These are phyloP conservation scores for Acleris holmiana DNA, from an alignment of 2,888 invertebrate species.

Conservation along the genomic window DNA sequence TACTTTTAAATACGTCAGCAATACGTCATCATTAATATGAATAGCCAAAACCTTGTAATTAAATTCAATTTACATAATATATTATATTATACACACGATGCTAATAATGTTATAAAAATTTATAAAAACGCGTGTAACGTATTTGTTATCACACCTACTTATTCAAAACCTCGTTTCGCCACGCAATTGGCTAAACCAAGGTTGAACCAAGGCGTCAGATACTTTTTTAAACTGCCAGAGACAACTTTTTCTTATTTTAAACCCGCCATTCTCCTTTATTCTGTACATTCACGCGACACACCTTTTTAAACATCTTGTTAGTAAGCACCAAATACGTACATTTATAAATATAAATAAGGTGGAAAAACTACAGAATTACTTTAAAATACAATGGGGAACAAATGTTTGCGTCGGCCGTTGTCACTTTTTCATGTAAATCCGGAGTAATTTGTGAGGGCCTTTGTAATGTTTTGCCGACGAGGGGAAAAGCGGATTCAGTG, in stretches of 20 bases:
- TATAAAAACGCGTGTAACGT: too few relatives aligned
- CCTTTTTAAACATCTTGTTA: constrained; percentile 75
- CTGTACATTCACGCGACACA: constrained; percentile 56
- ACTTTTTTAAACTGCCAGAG: too few relatives aligned
- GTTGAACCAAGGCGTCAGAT: too few relatives aligned
- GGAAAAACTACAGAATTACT: constrained; percentile 62
- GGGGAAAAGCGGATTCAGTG: constrained; percentile 2
- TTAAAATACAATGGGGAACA: constrained; percentile 77
- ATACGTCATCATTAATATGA: too few relatives aligned
- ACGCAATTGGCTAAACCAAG: too few relatives aligned
- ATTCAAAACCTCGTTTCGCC: too few relatives aligned
- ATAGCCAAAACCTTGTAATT: too few relatives aligned
- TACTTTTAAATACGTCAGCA: too few relatives aligned
- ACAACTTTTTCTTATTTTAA: not conserved
- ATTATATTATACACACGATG: too few relatives aligned
- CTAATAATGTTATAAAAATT: too few relatives aligned
- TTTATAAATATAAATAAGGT: constrained; percentile 78
- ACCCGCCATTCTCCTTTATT: not conserved
- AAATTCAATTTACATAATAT: too few relatives aligned
- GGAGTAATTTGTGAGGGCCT: constrained; percentile 74
- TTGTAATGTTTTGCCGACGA: constrained; percentile 47
- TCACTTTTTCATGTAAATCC: constrained; percentile 81
- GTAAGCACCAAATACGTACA: constrained; percentile 74
- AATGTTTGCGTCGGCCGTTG: constrained; percentile 73
- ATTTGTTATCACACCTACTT: too few relatives aligned